Conservation (phyloP, 2,113 vertebrate species). For the Daphoenositta chrysoptera region DNA sequence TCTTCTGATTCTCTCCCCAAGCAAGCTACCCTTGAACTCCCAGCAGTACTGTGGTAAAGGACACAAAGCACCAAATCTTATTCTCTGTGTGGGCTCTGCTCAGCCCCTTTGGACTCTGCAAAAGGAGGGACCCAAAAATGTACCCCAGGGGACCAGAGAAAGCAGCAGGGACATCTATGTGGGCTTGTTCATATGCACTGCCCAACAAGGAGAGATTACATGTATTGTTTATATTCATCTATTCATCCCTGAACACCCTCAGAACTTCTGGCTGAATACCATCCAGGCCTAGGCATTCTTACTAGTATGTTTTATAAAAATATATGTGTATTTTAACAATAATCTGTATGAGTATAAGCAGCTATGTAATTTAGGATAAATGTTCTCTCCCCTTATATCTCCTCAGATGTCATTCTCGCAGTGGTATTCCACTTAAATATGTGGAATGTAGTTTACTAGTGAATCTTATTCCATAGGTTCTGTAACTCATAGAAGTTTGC, state of each 20-base stretch:
- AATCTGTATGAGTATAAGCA: not conserved
- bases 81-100: not conserved
- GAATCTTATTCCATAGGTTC: not conserved
- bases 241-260: not conserved
- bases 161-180: not conserved
- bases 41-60: not conserved
- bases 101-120: not conserved
- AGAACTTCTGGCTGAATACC: not conserved
- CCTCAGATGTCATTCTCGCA: not conserved
- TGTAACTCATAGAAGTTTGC: not conserved
- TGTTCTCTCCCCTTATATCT: not conserved
- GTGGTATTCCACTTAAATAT: not conserved
- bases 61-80: fast-evolving
- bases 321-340: not conserved
- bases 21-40: not conserved
- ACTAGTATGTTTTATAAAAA: not conserved
- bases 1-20: not conserved
- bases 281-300: not conserved
- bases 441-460: not conserved
- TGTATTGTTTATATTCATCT: not conserved
- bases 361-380: not conserved
- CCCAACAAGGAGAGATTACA: not conserved
- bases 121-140: not conserved
- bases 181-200: not conserved
- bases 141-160: not conserved